Base-by-base conservation (phyloP, 2,113 vertebrate species). In the Equus przewalskii region DNA sequence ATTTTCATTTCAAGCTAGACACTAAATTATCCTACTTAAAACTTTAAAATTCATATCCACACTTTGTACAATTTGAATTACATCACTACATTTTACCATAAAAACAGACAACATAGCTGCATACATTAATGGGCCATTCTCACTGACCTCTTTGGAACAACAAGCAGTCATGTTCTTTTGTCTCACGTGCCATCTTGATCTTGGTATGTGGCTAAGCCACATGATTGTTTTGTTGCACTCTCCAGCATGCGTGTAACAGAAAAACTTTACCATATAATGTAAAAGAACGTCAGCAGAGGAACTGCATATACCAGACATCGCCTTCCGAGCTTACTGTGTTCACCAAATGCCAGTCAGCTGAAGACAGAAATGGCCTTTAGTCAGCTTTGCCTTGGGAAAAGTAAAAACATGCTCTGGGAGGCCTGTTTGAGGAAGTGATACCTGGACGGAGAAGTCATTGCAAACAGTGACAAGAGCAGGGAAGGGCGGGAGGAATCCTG, bases 351-450 rank as follows among this genome's bases (percentile, higher is more conserved):
- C 33, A 62, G 3, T 24, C 69, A 18, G 36, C 11, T 67, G 84
- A 87, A 87, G 75, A 79, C 7, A 78, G 56, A 85, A 64, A 75
- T 80, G 64, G 64, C 24, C n/a, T 21, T 28, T 21, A 73, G 21
- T 56, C 60, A 46, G 60, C 51, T 62, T 85, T 89, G 41, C 72
- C 89, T 80, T 65, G 73, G 85, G 76, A 33, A 83, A 62, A 79
- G 21, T 54, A 18, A 73, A 36, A 84, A 69, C 46, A 70, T 33
- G 28, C 67, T 83, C 70, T 78, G 90, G 75, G 44, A 92, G 46
- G 11, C 18, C 8, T 41, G 10, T 87, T 88, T 88, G 49, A 89
- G 62, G 82, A 91, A 95, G 84, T 91, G 89, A 96, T 81, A 84
- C n/a, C 72, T 81, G 73, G 60, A 82, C 54, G 44, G 67, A 93